These are phyloP conservation scores for Athalia cordata DNA, from an alignment of 2,888 invertebrate species.

Conservation along the genomic window DNA sequence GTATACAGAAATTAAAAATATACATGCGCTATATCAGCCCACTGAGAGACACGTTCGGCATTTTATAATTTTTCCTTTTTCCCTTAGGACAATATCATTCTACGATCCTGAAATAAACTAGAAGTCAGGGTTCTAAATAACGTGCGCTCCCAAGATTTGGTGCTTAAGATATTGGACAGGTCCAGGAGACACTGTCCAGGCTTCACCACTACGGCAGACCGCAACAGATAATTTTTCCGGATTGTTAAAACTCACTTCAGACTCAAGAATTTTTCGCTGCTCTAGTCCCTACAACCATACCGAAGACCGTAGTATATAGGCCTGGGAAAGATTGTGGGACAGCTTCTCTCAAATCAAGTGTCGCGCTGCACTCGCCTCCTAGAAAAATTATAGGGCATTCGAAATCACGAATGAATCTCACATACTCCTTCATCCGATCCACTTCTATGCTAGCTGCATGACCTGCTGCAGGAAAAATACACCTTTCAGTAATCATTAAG, in stretches of 20 bases:
- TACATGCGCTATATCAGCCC: too few species aligned
- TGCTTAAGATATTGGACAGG: slow-evolving; percentile 56
- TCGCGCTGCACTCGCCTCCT: slow-evolving; percentile 24
- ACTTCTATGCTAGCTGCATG: not conserved
- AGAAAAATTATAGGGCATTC: slow-evolving; percentile 38
- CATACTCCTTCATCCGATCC: slow-evolving; percentile 9
- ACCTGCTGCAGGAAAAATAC: too few species aligned
- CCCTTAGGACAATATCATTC: slow-evolving; percentile 14
- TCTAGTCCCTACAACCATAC: not conserved
- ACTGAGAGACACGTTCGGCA: too few species aligned
- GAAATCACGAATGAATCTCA: slow-evolving; percentile 23
- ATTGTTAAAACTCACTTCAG: slow-evolving; percentile 65
- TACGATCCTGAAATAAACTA: not conserved
- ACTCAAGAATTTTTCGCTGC: slow-evolving; percentile 28
- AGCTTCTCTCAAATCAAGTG: slow-evolving; percentile 34
- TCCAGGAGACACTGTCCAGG: slow-evolving; percentile 66
- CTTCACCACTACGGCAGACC: slow-evolving; percentile 47
- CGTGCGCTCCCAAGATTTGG: slow-evolving; percentile 48
- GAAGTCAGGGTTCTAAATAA: slow-evolving; percentile 36
- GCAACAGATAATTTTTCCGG: slow-evolving; percentile 62
- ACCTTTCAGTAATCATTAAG: too few species aligned
- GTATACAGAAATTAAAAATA: too few species aligned
- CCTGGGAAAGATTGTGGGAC: slow-evolving; percentile 27
- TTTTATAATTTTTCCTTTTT: not conserved
- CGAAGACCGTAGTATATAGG: not conserved